Conservation (phyloP, 2,113 vertebrate genomes). For the Eulemur rufifrons region DNA sequence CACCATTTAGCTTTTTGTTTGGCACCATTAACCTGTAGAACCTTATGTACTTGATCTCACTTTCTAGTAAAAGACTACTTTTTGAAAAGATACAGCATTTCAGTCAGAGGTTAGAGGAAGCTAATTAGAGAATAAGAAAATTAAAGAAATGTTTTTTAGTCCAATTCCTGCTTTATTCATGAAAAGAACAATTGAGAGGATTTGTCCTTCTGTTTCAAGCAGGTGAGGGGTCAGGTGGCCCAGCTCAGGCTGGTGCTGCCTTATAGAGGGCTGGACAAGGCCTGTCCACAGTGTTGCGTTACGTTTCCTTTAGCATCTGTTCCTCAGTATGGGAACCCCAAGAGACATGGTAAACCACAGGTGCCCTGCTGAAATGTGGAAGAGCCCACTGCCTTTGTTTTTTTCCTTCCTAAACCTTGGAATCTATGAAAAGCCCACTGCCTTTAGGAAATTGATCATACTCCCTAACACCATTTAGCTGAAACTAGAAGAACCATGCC, state of each 20-base stretch:
- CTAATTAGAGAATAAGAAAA: constrained; percentile 29
- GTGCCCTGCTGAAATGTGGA: not conserved
- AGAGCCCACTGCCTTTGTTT: not conserved
- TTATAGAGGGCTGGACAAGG: not conserved
- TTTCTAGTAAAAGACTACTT: not conserved
- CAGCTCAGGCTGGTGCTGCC: not conserved
- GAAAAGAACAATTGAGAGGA: not conserved
- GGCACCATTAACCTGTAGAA: not conserved
- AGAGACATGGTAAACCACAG: not conserved
- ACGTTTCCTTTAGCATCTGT: not conserved
- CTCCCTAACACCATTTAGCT: not conserved
- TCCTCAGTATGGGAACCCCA: not conserved
- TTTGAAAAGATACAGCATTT: constrained; percentile 8
- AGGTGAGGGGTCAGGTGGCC: not conserved
- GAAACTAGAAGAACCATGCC: not conserved
- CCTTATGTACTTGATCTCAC: not conserved
- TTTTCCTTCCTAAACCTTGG: too few relatives aligned
- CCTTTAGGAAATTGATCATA: not conserved
- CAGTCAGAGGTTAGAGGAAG: not conserved
- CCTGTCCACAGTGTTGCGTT: not conserved
- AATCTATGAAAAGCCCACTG: not conserved
- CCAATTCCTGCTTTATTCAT: not conserved
- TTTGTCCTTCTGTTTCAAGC: not conserved
- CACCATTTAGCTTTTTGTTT: constrained; percentile 13
- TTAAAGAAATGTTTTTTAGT: not conserved